Conservation (phyloP, 1,140 invertebrate species). For the Cherax quadricarinatus region DNA sequence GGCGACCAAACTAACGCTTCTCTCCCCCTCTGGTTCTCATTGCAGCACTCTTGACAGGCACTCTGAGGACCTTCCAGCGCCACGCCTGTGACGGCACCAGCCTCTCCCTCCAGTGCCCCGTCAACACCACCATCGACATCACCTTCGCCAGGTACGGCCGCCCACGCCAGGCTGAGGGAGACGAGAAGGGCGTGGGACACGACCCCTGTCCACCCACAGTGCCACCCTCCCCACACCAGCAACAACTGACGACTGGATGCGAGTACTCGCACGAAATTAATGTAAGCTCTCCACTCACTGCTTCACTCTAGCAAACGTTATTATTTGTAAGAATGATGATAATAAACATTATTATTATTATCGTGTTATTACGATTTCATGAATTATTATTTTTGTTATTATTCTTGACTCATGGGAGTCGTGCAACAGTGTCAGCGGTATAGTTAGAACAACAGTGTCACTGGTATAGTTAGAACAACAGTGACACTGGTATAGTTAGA, state of each 20-base stretch:
- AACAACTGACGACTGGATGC: not conserved
- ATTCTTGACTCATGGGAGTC: too few relatives aligned
- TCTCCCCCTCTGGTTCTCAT: not conserved
- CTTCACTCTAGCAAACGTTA: not conserved
- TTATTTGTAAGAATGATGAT: too few relatives aligned
- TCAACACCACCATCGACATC: conserved; percentile 91
- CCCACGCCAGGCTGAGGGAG: conserved; percentile 37
- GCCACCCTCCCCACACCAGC: not conserved
- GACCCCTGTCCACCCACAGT: conserved; percentile 40
- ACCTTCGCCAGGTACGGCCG: conserved; percentile 85
- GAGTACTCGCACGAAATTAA: conserved; percentile 39
- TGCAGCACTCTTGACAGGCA: conserved; percentile 90
- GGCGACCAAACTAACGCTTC: not conserved
- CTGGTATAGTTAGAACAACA: too few relatives aligned
- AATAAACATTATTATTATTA: not conserved
- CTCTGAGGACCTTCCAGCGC: conserved; percentile 90
- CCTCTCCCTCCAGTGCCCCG: conserved; percentile 89
- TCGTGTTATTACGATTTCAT: not conserved
- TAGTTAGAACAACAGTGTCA: too few relatives aligned
- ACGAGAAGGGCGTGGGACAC: not conserved
- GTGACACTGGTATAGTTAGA: too few relatives aligned
- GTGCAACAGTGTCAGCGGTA: too few relatives aligned
- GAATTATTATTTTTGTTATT: not conserved
- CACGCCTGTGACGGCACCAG: conserved; percentile 91
- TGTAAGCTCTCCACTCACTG: conserved; percentile 19